Conservation (phyloP, 2,113 vertebrate species). For the Crotophaga sulcirostris region DNA sequence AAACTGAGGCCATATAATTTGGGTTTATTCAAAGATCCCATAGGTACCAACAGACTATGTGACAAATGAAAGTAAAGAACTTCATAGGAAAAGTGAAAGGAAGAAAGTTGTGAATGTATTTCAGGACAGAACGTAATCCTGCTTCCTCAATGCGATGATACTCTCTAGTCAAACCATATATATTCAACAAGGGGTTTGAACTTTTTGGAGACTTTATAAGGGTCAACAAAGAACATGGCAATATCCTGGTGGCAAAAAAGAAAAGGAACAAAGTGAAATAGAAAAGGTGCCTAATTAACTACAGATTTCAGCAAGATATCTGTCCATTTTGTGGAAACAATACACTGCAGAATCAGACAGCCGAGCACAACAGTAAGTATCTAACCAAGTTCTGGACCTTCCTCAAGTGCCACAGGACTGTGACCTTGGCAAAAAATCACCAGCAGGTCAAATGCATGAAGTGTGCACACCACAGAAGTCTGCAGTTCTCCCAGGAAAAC, state of each 20-base stretch:
- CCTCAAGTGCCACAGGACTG: background rate
- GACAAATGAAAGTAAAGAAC: background rate
- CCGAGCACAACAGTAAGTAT: background rate
- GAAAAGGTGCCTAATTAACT: background rate
- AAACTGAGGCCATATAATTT: background rate
- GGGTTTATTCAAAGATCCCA: background rate
- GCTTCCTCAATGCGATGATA: background rate
- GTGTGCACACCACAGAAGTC: background rate
- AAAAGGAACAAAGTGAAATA: background rate
- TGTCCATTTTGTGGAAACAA: background rate
- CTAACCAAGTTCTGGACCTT: background rate
- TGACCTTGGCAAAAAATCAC: background rate
- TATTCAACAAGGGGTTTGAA: background rate
- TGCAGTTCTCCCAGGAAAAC: background rate
- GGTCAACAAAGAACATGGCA: background rate
- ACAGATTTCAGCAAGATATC: background rate
- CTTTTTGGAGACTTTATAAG: background rate
- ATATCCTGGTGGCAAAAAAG: background rate
- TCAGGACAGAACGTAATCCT: constrained; percentile 5
- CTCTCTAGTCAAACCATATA: background rate
- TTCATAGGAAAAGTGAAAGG: background rate
- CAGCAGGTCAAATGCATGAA: background rate
- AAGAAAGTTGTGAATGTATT: background rate
- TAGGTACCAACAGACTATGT: background rate
- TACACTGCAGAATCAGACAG: background rate